Percentiles rank a stretch among this genome's conserved stretches.
Conservation (phyloP, 2,888 invertebrate genomes). For the Sthenelais limicola region DNA sequence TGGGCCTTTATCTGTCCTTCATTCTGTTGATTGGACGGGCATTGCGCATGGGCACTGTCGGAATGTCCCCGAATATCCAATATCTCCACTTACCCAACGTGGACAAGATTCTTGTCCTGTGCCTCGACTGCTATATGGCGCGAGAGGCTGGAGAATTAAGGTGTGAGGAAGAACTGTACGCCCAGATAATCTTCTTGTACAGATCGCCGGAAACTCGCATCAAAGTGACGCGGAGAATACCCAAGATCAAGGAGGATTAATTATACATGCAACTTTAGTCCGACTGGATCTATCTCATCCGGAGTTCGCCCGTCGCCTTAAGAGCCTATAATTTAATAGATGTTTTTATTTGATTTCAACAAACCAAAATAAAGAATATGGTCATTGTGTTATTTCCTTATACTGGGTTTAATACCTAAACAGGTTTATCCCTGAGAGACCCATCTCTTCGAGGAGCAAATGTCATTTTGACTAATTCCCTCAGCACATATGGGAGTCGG, state of each 20-base stretch:
- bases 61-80: conserved; percentile 85
- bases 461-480: too few species aligned
- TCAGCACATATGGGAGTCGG: too few species aligned
- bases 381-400: too few species aligned
- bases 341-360: too few species aligned
- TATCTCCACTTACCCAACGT: conserved; percentile 77
- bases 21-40: conserved; percentile 94
- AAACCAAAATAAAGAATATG: too few species aligned
- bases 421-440: too few species aligned
- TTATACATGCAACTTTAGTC: too few species aligned
- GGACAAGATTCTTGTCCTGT: conserved; percentile 76
- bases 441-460: too few species aligned
- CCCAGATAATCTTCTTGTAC: conserved; percentile 97
- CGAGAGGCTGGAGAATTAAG: conserved; percentile 92
- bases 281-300: too few species aligned
- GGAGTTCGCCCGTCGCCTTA: too few species aligned
- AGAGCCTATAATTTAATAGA: too few species aligned
- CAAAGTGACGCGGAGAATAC: conserved; percentile 74
- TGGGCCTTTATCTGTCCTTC: conserved; percentile 95
- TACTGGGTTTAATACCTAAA: too few species aligned
- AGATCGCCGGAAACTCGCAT: conserved; percentile 96
- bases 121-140: conserved; percentile 81
- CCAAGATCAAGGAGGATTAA: conserved; percentile 29
- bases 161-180: conserved; percentile 97
- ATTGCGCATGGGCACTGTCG: conserved; percentile 89